These are phyloP conservation scores for Crotalus helleri DNA, from an alignment of 2,113 vertebrate species.

Conservation along the genomic window DNA sequence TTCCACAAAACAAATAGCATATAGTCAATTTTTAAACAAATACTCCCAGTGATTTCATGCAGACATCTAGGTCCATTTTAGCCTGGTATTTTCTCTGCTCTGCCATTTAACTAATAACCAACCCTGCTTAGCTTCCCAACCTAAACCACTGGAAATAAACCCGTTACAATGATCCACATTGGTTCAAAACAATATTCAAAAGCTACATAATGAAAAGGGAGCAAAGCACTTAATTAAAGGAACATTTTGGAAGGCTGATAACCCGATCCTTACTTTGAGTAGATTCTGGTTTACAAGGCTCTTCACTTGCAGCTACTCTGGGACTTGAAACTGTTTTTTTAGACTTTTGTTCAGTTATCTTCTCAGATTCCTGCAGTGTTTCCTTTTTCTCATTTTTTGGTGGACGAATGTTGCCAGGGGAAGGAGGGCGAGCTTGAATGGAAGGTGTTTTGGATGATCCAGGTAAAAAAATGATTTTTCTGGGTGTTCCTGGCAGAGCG, in stretches of 20 bases:
- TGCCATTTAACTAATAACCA: not conserved
- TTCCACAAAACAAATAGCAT: not conserved
- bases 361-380: slow-evolving; percentile 55
- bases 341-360: slow-evolving; percentile 33
- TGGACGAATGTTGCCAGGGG: slow-evolving; percentile 87
- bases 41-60: not conserved
- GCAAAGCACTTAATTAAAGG: not conserved
- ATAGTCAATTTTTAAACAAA: not conserved
- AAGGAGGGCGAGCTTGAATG: slow-evolving; percentile 67
- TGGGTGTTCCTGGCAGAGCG: slow-evolving; percentile 77
- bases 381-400: slow-evolving; percentile 68
- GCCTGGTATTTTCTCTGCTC: not conserved
- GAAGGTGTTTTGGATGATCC: slow-evolving; percentile 64
- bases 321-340: slow-evolving; percentile 42
- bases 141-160: not conserved
- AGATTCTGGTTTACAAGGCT: slow-evolving; percentile 39
- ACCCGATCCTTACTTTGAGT: slow-evolving; percentile 55
- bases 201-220: not conserved
- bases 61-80: not conserved
- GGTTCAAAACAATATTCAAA: not conserved
- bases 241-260: not conserved
- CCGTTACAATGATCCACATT: not conserved
- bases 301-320: slow-evolving; percentile 43
- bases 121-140: not conserved
- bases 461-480: slow-evolving; percentile 72